Base-by-base conservation (phyloP, 35 echinoderm and acorn worm species). In the Lytechinus variegatus region DNA sequence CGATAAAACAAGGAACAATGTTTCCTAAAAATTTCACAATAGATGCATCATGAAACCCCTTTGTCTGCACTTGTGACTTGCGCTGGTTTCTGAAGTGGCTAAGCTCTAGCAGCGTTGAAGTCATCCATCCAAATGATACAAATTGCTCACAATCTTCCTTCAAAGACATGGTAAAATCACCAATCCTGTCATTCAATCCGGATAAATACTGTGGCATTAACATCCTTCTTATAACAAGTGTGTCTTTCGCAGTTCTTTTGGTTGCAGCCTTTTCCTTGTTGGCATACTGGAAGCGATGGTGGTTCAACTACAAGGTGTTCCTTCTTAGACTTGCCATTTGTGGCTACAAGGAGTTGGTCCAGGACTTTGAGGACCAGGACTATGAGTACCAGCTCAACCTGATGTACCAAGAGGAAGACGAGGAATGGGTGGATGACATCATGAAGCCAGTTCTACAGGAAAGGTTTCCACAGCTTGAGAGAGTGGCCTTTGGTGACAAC, bases 281-380 rank as follows among this genome's bases (percentile, higher is more conserved):
- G 4, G 88, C 88, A 13, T 90, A 90, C 27, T 8, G 28, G 13
- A 90, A 52, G 14, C 88, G 88, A 5, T 90, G 88, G 88, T 90
- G 88, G 88, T 33, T 90, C 16, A 90, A 90, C 88, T 90, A 90
- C 88, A 90, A 90, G n/a, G 1, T 90, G 8, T 90, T 90, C 52
- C 88, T 90, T 12, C 88, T 90, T 9, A 90, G 52, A 54, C 88
- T 90, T 51, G 88, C 88, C 27, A 13, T 90, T 0, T 90, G 33
- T 90, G 88, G 88, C 88, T 90, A 90, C 29, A 21, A 90, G 88
- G 88, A 90, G 21, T 21, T 90, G 14, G 21, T 51, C 10, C 29
- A 90, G 4, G 88, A 90, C 52, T 12, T 90, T 44, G 88, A 44
- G 33, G 88, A 10, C 3, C 10, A 90, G 29, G 28, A 90, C 28